Evolutionary conservation across 2,888 invertebrate genomes (phyloP).

Genomic region (Lasius platythorax): DNA sequence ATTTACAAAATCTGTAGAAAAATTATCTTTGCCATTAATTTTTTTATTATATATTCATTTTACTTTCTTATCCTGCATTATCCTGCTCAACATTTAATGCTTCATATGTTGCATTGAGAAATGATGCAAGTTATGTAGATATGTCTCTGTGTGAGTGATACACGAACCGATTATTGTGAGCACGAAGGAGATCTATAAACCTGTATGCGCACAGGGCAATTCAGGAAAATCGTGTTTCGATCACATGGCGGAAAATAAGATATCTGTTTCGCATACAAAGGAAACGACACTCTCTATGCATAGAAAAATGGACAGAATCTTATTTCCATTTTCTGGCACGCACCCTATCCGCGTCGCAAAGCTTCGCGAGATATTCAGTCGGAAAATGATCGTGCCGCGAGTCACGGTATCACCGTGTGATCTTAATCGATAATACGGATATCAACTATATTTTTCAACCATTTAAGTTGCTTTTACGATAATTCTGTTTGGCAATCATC

Average conservation of each 20-base stretch:
- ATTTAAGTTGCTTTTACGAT: neutral
- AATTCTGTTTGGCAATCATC: neutral
- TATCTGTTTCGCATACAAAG: constrained; percentile 66
- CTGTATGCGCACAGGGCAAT: constrained; percentile 7
- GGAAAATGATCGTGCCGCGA: neutral
- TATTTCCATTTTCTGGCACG: constrained; percentile 71
- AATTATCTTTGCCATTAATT: neutral
- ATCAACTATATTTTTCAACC: neutral
- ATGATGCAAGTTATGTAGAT: neutral
- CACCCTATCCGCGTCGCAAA: constrained; percentile 53
- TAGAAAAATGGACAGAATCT: constrained; percentile 73
- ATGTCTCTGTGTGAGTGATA: neutral
- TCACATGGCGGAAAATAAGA: constrained; percentile 68
- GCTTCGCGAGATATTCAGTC: constrained; percentile 16
- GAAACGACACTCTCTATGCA: constrained; percentile 74
- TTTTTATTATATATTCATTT: neutral
- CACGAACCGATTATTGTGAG: neutral
- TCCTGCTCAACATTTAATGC: neutral
- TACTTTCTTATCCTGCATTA: neutral
- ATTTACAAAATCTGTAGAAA: neutral
- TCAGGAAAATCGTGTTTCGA: constrained; percentile 61
- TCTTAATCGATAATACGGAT: neutral
- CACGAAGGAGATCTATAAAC: neutral
- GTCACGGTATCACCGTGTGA: neutral
- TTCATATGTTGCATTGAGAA: neutral